Evolutionary conservation across 2,888 invertebrate species (phyloP).

Genomic region (Lordiphosa fenestrarum): DNA sequence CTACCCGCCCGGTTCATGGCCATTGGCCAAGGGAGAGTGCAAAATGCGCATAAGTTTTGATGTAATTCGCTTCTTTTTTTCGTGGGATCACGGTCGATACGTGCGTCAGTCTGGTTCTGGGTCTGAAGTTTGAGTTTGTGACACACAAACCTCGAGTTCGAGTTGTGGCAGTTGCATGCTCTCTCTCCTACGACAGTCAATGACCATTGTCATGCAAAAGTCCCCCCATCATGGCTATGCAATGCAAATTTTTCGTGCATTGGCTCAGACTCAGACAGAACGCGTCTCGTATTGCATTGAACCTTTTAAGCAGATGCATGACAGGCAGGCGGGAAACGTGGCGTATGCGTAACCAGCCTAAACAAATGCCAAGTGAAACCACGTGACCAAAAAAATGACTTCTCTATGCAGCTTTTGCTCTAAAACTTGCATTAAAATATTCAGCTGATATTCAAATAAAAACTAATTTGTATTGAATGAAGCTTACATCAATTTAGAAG

Average conservation of each 20-base stretch:
- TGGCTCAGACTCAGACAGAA: conserved; percentile 25
- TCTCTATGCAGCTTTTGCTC: no score
- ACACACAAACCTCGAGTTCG: conserved; percentile 46
- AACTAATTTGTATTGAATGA: no score
- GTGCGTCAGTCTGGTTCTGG: conserved; percentile 50
- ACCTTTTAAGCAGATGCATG: conserved; percentile 31
- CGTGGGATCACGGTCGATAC: conserved; percentile 19
- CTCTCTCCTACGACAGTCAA: conserved; percentile 10
- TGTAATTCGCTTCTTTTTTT: conserved; percentile 3
- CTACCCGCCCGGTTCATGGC: conserved; percentile 52
- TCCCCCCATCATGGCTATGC: conserved; percentile 48
- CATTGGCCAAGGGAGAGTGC: conserved; percentile 53
- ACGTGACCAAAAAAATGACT: conserved; percentile 1
- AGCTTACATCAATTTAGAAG: no score
- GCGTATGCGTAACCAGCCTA: conserved; percentile 55
- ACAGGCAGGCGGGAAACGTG: conserved; percentile 53
- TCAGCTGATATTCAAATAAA: no score
- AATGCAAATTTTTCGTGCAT: conserved; percentile 22
- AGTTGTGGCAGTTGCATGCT: conserved; percentile 42
- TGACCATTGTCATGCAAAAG: conserved; percentile 56
- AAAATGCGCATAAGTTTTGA: conserved; percentile 51
- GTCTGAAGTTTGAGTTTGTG: conserved; percentile 31
- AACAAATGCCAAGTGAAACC: not conserved
- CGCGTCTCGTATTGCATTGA: conserved; percentile 59
- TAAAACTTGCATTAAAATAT: no score